These are phyloP conservation scores for Rhea pennata DNA, from an alignment of 2,113 vertebrate species.

Conservation along the genomic window DNA sequence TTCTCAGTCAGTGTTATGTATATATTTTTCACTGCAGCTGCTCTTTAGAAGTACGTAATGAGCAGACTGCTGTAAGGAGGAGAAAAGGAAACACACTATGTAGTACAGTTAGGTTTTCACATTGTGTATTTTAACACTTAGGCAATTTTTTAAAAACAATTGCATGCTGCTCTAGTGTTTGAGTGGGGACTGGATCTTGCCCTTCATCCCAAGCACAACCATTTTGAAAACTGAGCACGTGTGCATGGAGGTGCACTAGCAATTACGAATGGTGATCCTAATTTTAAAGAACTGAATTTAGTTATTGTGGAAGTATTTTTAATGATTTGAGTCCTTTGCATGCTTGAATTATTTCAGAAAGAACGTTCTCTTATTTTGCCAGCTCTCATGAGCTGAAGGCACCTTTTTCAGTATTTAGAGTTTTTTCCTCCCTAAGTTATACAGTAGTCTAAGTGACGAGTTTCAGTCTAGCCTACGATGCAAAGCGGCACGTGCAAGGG, in stretches of 20 bases:
- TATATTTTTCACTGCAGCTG: not conserved
- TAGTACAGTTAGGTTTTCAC: not conserved
- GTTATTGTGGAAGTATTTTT: not conserved
- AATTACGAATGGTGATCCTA: not conserved
- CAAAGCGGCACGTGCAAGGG: slow-evolving; percentile 17
- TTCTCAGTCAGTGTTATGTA: not conserved
- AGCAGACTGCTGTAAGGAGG: not conserved
- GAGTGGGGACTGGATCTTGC: not conserved
- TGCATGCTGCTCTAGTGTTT: not conserved
- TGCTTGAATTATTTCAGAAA: not conserved
- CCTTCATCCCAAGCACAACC: not conserved
- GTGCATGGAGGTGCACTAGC: not conserved
- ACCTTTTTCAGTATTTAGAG: not conserved
- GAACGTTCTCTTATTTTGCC: not conserved
- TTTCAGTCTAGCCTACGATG: not conserved
- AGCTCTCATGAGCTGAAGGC: slow-evolving; percentile 43
- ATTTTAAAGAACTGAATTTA: not conserved
- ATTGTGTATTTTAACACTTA: not conserved
- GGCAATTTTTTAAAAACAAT: not conserved
- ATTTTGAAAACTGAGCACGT: not conserved
- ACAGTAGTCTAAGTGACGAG: not conserved
- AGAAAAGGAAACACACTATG: accelerated
- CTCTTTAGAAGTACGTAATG: not conserved
- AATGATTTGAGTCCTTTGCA: not conserved
- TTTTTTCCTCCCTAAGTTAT: not conserved